Evolutionary conservation across 2,888 invertebrate species (phyloP), one percentile per base, ranked within the genome.

Genomic region (Cephus runcator): DNA sequence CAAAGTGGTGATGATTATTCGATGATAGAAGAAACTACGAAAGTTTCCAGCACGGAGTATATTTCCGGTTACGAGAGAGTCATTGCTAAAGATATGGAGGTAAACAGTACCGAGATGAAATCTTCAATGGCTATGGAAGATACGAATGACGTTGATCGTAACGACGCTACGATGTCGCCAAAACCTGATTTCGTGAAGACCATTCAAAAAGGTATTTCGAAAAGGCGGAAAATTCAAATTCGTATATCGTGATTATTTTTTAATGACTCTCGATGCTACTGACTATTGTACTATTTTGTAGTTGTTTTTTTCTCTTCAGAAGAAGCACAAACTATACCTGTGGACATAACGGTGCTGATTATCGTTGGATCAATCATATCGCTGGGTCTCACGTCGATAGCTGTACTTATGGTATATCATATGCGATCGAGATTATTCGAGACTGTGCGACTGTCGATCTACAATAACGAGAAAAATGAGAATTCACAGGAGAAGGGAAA

Each of bases 311-410:
- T 34, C 31, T 31, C 31, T 34, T 71, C 71, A 34, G 31, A 71
- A 69, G 36, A 75, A 69, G 31, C 40, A 1, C 40, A 56, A 56
- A 56, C 87, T 11, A 84, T 89, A 35, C 86, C 90, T 1, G 77
- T 89, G 73, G 91, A 91, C 83, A 81, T 90, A 31, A 88, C 88
- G 1, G 85, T 85, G 12, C 83, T 91, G 74, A 89, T 90, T 76
- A 85, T 89, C 75, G 85, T 91, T 56, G 90, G 90, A 12, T 87
- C 88, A 30, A 87, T 90, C 80, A 86, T 91, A 75, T 89, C 88
- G 1, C 82, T 91, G 69, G 90, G 89, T 15, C 80, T 90, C 69
- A 90, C 89, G 6, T 87, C 88, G 12, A 83, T 90, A 4, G 89
- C 88, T 1, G 89, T 89, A 0, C 85, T 89, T 12, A 88, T 89